Conservation (phyloP, 2,888 invertebrate genomes). For the Tiliacea citrago region DNA sequence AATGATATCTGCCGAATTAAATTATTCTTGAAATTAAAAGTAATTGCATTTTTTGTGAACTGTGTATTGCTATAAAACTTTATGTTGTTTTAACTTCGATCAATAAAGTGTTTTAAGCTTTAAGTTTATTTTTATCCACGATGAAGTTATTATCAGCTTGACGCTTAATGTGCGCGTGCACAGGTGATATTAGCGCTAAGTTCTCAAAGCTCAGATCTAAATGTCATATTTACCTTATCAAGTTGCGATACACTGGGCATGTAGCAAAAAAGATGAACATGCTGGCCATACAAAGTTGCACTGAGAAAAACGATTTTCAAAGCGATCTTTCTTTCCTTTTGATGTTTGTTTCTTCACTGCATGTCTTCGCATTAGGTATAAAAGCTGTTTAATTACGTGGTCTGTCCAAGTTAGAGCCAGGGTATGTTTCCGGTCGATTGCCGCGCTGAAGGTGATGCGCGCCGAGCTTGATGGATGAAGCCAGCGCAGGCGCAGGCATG, state of each 20-base stretch:
- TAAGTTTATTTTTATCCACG: conserved; percentile 26
- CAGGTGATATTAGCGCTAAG: conserved; percentile 36
- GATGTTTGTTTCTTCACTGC: conserved; percentile 26
- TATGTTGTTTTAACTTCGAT: conserved; percentile 34
- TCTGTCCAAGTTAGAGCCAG: conserved; percentile 72
- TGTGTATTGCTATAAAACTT: conserved; percentile 34
- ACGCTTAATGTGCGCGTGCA: conserved; percentile 39
- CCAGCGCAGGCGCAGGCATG: conserved; percentile 83
- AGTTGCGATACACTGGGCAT: conserved; percentile 32
- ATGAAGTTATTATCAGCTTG: conserved; percentile 42
- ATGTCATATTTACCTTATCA: conserved; percentile 46
- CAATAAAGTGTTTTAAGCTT: no score
- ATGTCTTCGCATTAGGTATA: conserved; percentile 47
- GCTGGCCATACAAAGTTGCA: conserved; percentile 15
- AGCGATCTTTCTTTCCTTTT: conserved; percentile 17
- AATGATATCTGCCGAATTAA: conserved; percentile 39
- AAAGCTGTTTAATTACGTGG: conserved; percentile 57
- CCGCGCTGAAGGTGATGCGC: conserved; percentile 87
- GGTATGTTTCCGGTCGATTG: conserved; percentile 87
- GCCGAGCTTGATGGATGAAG: conserved; percentile 89
- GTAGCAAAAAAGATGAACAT: conserved; percentile 32
- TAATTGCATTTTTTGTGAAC: conserved; percentile 50
- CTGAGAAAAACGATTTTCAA: conserved; percentile 38
- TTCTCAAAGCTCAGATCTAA: conserved; percentile 40
- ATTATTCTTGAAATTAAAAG: conserved; percentile 58